A percentile compares a stretch with the other conserved stretches of the same genome.
These are phyloP conservation scores for Prosapia bicincta DNA, from an alignment of 2,888 invertebrate species.

Conservation along the genomic window DNA sequence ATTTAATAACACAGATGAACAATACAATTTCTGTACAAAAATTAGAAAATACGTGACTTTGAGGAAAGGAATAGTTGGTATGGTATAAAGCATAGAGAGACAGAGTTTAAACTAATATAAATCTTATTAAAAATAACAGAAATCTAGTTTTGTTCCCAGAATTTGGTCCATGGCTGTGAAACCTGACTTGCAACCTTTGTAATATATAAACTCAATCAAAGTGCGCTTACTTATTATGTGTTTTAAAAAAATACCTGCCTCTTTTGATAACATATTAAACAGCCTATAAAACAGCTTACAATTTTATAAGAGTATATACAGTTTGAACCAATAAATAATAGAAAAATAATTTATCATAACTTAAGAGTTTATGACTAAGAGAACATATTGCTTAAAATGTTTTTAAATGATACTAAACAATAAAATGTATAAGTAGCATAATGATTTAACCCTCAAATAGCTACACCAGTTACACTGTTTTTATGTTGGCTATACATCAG, in stretches of 20 bases:
- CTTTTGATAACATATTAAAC: not conserved
- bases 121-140: not conserved
- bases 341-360: no score
- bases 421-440: no score
- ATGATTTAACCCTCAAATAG: no score
- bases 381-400: no score
- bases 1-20: not conserved
- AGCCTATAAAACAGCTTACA: no score
- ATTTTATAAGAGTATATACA: no score
- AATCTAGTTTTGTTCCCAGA: not conserved
- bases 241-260: not conserved
- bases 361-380: no score
- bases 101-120: not conserved
- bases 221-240: not conserved
- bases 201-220: not conserved
- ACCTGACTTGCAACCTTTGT: no score
- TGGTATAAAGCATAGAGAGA: not conserved
- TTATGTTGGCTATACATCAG: no score
- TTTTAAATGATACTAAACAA: no score
- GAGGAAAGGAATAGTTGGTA: not conserved
- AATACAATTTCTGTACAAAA: not conserved
- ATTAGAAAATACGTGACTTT: not conserved
- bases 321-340: no score
- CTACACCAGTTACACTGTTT: no score
- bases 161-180: not conserved